Evolutionary conservation across 2,888 invertebrate species (phyloP), one percentile per base, ranked within the genome.

Genomic region (Linyphia triangularis): DNA sequence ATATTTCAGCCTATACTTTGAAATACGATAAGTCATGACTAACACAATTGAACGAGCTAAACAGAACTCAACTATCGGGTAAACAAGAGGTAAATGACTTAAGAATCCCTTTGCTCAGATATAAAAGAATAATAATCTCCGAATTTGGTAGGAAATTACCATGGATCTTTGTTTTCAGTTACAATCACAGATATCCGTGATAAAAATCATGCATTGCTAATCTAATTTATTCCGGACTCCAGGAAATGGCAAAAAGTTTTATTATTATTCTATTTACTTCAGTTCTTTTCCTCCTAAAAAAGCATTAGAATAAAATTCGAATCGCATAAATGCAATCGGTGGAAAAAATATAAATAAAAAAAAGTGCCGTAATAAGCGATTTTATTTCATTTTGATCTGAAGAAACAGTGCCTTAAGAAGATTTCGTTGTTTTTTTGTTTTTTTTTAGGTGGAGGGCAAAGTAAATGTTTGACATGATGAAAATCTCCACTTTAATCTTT

Each of bases 171-270:
- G 78, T 85, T 85, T 67, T 70, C 59, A 13, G 26, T 85, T 85
- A 43, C 59, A 85, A 85, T 85, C 85, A 67, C 61, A 78, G 85
- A 70, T 78, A 70, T 37, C 78, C 65, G 85, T 79, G 85, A 86
- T 86, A 86, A 86, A 86, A 86, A 86, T 79, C 85, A 73, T 73
- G 65, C 85, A 73, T 67, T 28, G 61, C 57, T 86, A 86, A 86
- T 86, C 85, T 86, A 86, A 86, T 86, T 86, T 86, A 86, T 86
- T 70, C 85, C 79, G 40, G 19, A 33, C 69, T 67, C 69, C 33
- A n/a, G 33, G 33, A 65, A 84, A 72, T 40, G 82, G 63, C 28
- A 43, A 72, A n/a, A n/a, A 63, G 37, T 72, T 84, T 75, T 75
- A 75, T 75, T 63, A 24, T 81, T 33, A 59, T 82, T 70, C 33